phyloP scores from a whole-genome alignment of 1,140 invertebrate species.

The Drosophila ficusphila region DNA sequence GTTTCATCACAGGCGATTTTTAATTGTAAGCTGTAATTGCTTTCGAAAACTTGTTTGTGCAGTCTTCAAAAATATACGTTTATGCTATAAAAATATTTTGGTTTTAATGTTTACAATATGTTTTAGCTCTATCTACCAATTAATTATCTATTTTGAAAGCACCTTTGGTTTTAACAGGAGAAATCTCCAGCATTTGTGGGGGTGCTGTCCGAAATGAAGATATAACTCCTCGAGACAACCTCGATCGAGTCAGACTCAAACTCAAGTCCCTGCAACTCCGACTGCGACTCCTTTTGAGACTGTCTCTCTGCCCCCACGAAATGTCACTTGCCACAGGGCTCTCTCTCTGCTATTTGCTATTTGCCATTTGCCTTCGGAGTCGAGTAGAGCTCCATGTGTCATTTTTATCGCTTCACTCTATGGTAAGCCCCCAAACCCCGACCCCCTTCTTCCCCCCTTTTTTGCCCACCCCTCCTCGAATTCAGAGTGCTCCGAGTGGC shows the following conservation, averaged over 20 bases:
- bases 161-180: background rate
- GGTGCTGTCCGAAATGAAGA: background rate
- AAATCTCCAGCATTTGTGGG: background rate
- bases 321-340: conserved; percentile 37
- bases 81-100: background rate
- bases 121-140: too few species aligned
- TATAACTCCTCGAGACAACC: conserved; percentile 3
- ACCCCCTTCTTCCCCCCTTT: background rate
- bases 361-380: conserved; percentile 14
- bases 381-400: conserved; percentile 40
- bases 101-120: background rate
- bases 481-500: conserved; percentile 20
- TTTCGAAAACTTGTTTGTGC: background rate
- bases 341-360: conserved; percentile 5
- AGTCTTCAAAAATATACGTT: background rate
- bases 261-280: background rate
- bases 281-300: conserved; percentile 10
- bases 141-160: too few species aligned
- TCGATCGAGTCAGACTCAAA: conserved; percentile 13
- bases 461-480: background rate
- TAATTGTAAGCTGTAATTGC: conserved; percentile 9
- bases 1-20: background rate
- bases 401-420: conserved; percentile 42
- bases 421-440: background rate
- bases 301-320: conserved; percentile 26